Evolutionary conservation across 2,113 vertebrate genomes (phyloP), one percentile per base, ranked within the genome.

Genomic region (Uropsilus gracilis): DNA sequence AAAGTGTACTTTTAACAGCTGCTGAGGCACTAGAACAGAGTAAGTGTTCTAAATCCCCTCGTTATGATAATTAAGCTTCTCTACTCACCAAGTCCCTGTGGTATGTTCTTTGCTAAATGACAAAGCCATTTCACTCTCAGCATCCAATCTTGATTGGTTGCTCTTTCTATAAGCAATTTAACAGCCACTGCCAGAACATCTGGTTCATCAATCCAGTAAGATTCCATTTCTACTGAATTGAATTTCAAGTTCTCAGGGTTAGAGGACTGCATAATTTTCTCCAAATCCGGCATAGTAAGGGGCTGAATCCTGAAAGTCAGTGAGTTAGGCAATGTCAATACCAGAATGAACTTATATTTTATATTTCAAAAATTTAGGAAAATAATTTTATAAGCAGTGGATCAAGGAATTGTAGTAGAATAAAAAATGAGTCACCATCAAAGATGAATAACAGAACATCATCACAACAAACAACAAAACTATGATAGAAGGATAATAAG

Each of bases 91-190:
- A 98, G 97, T 24, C 98, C 99, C 97, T 97, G 98, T 93, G 95
- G 98, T 94, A 95, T 97, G 93, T 98, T 99, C 98, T 98, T 99
- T 55, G 98, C 98, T 87, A 99, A 97, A 92, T 99, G 98, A n/a
- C 98, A 98, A 59, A 99, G 99, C 99, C 99, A 99, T 96, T 98
- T 98, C 96, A 98, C 99, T 96, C 99, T 99, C 48, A 99, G 97
- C 89, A 98, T 97, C 99, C 99, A 99, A 86, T 99, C 99, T 22
- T 99, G 99, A 78, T 99, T 99, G 37, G 98, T 99, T 13, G 99
- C 98, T 94, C 98, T 98, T 97, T 99, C 99, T 50, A 98, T 98
- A 89, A 99, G 98, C 75, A 99, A 97, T 69, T 98, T 98, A 73
- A 99, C 99, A 17, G 99, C 99, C 4, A 98, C 98, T 28, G 99